Conservation (phyloP, 2,113 vertebrate genomes). For the Ictalurus punctatus region DNA sequence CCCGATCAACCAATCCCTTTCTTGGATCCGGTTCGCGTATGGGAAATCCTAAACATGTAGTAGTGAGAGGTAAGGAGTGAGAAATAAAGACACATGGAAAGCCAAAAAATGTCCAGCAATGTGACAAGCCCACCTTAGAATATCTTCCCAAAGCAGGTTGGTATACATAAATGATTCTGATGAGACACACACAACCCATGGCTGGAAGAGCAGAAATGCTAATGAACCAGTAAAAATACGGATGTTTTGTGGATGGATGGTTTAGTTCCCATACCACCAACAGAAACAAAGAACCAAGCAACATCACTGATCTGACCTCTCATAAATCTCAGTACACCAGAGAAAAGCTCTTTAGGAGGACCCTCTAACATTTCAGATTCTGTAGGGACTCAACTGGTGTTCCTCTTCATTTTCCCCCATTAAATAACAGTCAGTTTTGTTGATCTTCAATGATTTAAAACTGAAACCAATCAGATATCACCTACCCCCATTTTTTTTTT, state of each 20-base stretch:
- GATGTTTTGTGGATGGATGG: neutral
- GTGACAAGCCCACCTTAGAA: neutral
- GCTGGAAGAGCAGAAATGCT: neutral
- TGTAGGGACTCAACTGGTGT: neutral
- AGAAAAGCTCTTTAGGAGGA: neutral
- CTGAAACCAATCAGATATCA: constrained; percentile 12
- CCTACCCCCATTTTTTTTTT: neutral
- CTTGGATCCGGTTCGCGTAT: neutral
- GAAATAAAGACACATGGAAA: neutral
- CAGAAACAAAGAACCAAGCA: neutral
- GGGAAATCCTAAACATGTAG: neutral
- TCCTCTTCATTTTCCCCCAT: neutral
- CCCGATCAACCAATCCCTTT: neutral
- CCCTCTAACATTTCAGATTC: neutral
- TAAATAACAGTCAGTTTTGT: neutral
- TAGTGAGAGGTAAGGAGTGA: neutral
- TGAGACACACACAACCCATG: neutral
- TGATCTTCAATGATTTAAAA: constrained; percentile 5
- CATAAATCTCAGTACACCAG: neutral
- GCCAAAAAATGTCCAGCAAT: neutral
- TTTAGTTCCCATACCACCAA: neutral
- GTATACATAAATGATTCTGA: neutral
- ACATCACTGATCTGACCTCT: neutral
- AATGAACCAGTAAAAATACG: neutral
- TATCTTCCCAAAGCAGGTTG: neutral